Base-by-base conservation (phyloP, 2,888 invertebrate genomes). In the Drosophila nr. perissopoda region DNA sequence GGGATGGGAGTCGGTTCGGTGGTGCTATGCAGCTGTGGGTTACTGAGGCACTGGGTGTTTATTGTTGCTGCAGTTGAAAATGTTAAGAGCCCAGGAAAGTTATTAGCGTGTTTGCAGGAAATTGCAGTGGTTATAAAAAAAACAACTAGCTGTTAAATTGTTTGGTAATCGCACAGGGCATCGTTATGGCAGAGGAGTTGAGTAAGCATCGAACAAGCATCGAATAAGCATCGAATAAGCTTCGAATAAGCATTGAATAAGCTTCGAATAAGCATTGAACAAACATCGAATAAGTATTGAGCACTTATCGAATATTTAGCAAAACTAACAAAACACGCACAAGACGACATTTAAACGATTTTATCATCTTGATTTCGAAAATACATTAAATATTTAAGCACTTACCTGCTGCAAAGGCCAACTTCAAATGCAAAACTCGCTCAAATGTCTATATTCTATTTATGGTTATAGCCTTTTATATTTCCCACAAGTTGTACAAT, bases 11-110 rank as follows among this genome's bases (percentile, higher is more conserved):
- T 16, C 40, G 42, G 46, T 25, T 33, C 29, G 29, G 48, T n/a
- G 58, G 27, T 27, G 60, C 54, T 56, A 29, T 67, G 38, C 49
- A 60, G 48, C 67, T 87, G n/a, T 57, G 71, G 75, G 79, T 87
- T 74, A 81, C 70, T 81, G 67, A 75, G 71, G 54, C 79, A 83
- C 66, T 82, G 73, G 71, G 63, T 54, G 69, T 25, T 42, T 40
- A 21, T 51, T 70, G 83, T 57, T 79, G 56, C 59, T 61, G 57
- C 56, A 56, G 70, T 61, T 74, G 83, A 29, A 82, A 82, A 82
- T 85, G 82, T 74, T 85, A 85, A 82, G 58, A 76, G 58, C 73
- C 63, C 70, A 82, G 73, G 68, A 74, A 84, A 82, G 74, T 76
- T 82, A 83, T 76, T 79, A 79, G 79, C 79, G 81, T 67, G 82